Evolutionary conservation across 2,113 vertebrate genomes (phyloP), one percentile per base, ranked within the genome.

Genomic region (Scortum barcoo): DNA sequence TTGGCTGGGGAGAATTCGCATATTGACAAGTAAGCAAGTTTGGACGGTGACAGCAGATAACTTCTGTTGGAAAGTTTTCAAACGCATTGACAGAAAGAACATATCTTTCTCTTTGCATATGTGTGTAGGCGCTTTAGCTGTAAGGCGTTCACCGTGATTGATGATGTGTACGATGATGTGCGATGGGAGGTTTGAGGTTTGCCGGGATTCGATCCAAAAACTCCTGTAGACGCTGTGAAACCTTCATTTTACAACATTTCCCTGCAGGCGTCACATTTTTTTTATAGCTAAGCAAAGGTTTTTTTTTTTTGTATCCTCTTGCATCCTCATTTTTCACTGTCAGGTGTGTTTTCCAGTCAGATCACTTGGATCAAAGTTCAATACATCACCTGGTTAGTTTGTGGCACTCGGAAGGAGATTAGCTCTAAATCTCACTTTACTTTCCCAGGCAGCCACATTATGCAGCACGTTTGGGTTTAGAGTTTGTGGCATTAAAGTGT

Each of bases 391-490:
- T 57, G 3, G 26, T 72, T 20, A 3, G 7, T 30, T 30, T 50
- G 2, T 17, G 38, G 65, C 57, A 9, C 42, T 46, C 30, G 3
- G 75, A 63, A 80, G 58, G 2, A 70, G 81, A 63, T 86, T 71
- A 50, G 6, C 6, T 40, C 20, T 26, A 44, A 80, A 48, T 72
- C 68, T 48, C 7, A 17, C 44, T 78, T 74, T 78, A 73, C 56
- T 76, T 77, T 57, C 65, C 66, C 72, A 28, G 36, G 24, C 72
- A 72, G 36, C 48, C 58, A 30, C 54, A n/a, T 10, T 10, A 10
- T 9, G 33, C 68, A 24, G 42, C 56, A n/a, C 3, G 20, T 60
- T 36, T 57, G 67, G 44, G 62, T 72, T 58, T 40, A 65, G 26
- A 68, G 26, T 40, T 20, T 63, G 30, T 61, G 62, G 42, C 62